Evolutionary conservation across 2,797 vertebrate genomes (phyloP), one percentile per base, ranked within the genome.

Genomic region (Eulemur mongoz): DNA sequence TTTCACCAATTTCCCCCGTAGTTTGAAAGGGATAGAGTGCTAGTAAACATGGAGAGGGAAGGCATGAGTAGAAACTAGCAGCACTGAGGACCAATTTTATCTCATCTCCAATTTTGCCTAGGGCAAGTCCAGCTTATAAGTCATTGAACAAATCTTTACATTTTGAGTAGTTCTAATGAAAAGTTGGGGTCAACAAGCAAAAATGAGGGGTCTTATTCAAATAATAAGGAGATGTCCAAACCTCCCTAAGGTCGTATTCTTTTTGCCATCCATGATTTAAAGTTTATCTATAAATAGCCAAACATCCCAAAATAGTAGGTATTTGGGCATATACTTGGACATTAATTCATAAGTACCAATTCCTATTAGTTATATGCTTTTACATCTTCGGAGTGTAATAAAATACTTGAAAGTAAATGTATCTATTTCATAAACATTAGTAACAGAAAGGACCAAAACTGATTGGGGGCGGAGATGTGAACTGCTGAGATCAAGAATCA

Each of bases 241-340:
- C 45, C 59, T 88, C 27, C 23, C 30, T 67, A 57, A 30, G 61
- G 35, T 27, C 43, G 32, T 94, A 75, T 27, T 76, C 15, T 18
- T 95, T 67, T 93, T 92, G 22, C 80, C 63, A 84, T 79, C 30
- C 4, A 40, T 78, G 61, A 72, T 63, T 95, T 89, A 94, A 90
- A 82, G 4, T 72, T 65, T 89, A 59, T 52, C 14, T 88, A 40
- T 69, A 90, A 95, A 65, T 84, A 27, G 80, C 25, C 18, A 94
- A 52, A 45, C 6, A 79, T 59, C 43, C 20, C 35, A 1, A 93
- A 79, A 65, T 15, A 57, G 32, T 27, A 80, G 18, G 14, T 18
- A 78, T 82, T 54, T 48, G 63, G 27, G 57, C 54, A 75, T 27
- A 80, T 17, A 69, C 30, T 50, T 84, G 30, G 57, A 76, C 40